Evolutionary conservation across 2,888 invertebrate species (phyloP).

Genomic region (Iphiclides podalirius): DNA sequence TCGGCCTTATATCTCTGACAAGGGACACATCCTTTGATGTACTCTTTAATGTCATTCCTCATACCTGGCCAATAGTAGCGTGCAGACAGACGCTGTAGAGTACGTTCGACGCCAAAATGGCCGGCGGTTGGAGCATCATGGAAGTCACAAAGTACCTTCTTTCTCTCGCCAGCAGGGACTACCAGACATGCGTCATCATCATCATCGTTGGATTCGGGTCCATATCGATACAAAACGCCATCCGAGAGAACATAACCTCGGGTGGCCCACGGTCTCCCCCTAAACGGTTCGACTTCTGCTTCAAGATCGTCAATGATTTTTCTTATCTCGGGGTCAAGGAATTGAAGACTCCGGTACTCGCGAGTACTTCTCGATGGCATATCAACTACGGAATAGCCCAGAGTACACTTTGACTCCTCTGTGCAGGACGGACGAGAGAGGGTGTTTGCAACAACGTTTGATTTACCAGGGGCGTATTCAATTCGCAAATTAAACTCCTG

Average conservation of each 20-base stretch:
- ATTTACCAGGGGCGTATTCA: constrained; percentile 42
- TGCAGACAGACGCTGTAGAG: constrained; percentile 27
- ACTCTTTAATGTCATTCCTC: constrained; percentile 19
- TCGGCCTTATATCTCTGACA: constrained; percentile 20
- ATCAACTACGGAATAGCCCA: constrained; percentile 18
- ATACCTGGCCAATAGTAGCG: constrained; percentile 35
- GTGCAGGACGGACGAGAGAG: constrained; percentile 26
- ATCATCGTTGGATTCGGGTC: constrained; percentile 18
- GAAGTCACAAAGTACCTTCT: constrained; percentile 27
- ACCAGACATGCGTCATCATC: constrained; percentile 33
- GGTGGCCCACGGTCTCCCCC: constrained; percentile 29
- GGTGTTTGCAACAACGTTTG: constrained; percentile 50
- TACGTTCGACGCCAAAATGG: no score
- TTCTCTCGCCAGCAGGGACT: constrained; percentile 32
- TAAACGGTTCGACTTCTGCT: constrained; percentile 14
- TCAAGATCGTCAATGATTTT: constrained; percentile 27
- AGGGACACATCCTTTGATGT: not conserved
- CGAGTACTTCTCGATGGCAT: constrained; percentile 18
- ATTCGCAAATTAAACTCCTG: constrained; percentile 45
- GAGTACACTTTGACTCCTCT: not conserved
- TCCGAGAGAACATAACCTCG: constrained; percentile 34
- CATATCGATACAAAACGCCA: constrained; percentile 32
- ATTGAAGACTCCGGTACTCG: no score
- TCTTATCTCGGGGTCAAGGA: constrained; percentile 25
- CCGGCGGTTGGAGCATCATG: constrained; percentile 28